These are phyloP conservation scores for Syngnathus floridae DNA, from an alignment of 2,113 vertebrate species.

Conservation along the genomic window DNA sequence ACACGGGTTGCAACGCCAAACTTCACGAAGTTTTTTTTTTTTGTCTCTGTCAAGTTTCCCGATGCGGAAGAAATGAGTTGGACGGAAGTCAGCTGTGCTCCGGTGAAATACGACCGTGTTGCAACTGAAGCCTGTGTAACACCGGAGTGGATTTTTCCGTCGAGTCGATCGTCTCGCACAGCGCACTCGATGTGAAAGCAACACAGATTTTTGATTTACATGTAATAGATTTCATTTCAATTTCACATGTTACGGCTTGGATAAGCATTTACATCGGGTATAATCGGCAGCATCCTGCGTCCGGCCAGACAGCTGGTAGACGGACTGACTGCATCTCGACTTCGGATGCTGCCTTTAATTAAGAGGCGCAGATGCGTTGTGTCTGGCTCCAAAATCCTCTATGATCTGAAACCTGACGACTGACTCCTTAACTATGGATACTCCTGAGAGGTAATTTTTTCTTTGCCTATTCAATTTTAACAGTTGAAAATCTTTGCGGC, in stretches of 20 bases:
- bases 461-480: background rate
- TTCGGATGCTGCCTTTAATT: slow-evolving; percentile 32
- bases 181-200: background rate
- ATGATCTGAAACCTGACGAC: slow-evolving; percentile 24
- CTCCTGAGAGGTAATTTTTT: slow-evolving; percentile 41
- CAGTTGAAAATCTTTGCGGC: background rate
- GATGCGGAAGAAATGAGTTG: slow-evolving; percentile 16
- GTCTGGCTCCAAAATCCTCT: slow-evolving; percentile 32
- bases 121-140: slow-evolving; percentile 19
- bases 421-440: slow-evolving; percentile 43
- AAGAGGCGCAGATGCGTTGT: slow-evolving; percentile 46
- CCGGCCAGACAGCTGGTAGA: slow-evolving; percentile 51
- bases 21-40: slow-evolving; percentile 10
- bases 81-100: slow-evolving; percentile 46
- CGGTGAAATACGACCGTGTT: slow-evolving; percentile 29
- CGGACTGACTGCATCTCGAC: slow-evolving; percentile 44
- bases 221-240: background rate
- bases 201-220: background rate
- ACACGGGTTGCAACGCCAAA: background rate
- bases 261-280: background rate
- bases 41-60: slow-evolving; percentile 19
- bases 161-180: background rate
- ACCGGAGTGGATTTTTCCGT: slow-evolving; percentile 5
- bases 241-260: background rate
- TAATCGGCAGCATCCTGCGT: slow-evolving; percentile 5